A percentile compares a stretch with the other conserved stretches of the same genome.
These are phyloP conservation scores for Cosmopolites sordidus DNA, from an alignment of 2,888 invertebrate species.

Conservation along the genomic window DNA sequence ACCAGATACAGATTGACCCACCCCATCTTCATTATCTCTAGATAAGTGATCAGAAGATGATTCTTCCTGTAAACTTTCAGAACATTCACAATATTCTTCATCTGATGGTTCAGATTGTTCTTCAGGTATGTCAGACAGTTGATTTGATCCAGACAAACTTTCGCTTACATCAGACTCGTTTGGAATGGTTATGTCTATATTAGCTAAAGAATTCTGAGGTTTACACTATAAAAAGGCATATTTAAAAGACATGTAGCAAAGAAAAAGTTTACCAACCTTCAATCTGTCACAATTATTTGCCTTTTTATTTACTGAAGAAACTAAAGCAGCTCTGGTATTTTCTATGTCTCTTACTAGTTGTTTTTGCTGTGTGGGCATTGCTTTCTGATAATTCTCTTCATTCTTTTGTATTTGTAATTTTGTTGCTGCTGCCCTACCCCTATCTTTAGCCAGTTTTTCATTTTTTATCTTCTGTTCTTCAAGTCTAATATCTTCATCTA, in stretches of 20 bases:
- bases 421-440: conserved; percentile 42
- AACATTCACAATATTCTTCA: conserved; percentile 26
- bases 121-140: conserved; percentile 7
- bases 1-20: too few relatives aligned
- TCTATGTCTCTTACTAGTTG: conserved; percentile 48
- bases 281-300: background rate
- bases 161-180: conserved; percentile 25
- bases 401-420: conserved; percentile 31
- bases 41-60: background rate
- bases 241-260: background rate
- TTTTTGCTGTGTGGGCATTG: conserved; percentile 37
- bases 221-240: conserved; percentile 9
- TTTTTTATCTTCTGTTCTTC: conserved; percentile 26
- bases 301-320: conserved; percentile 17
- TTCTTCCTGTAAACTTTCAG: conserved; percentile 19
- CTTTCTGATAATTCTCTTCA: conserved; percentile 33
- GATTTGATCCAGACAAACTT: conserved; percentile 10
- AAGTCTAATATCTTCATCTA: conserved; percentile 40
- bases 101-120: conserved; percentile 6
- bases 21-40: too few relatives aligned
- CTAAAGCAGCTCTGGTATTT: conserved; percentile 47
- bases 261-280: conserved; percentile 6
- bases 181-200: conserved; percentile 33
- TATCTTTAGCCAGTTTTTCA: conserved; percentile 39
- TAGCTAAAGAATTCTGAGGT: conserved; percentile 18